Evolutionary conservation across 1,140 invertebrate genomes (phyloP).

Genomic region (Paraescarpia echinospica): DNA sequence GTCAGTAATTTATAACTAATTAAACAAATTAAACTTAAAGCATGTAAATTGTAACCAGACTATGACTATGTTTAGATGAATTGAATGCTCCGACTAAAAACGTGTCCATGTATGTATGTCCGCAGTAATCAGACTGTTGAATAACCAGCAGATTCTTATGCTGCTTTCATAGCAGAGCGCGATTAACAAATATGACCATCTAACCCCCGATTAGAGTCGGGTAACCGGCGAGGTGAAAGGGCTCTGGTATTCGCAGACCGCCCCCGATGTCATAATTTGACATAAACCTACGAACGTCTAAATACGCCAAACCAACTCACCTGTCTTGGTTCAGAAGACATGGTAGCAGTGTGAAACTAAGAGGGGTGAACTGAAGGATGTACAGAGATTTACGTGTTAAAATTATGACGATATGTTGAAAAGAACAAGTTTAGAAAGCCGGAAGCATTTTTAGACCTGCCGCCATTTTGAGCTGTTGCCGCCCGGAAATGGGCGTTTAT

Average conservation of each 20-base stretch:
- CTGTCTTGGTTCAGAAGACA: neutral
- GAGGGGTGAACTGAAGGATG: neutral
- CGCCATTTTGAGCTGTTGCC: neutral
- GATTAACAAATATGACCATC: neutral
- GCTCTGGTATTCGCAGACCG: neutral
- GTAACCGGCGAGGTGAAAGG: neutral
- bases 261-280: neutral
- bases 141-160: neutral
- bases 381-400: neutral
- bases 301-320: neutral
- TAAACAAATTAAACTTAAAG: too few relatives aligned
- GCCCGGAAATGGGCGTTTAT: neutral
- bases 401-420: slow-evolving; percentile 1
- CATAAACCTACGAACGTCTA: neutral
- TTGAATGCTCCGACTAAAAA: too few relatives aligned
- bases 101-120: too few relatives aligned
- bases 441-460: neutral
- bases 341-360: neutral
- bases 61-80: too few relatives aligned
- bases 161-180: neutral
- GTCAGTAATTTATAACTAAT: too few relatives aligned
- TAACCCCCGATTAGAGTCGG: neutral
- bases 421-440: neutral
- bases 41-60: too few relatives aligned
- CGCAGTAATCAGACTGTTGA: neutral